Conservation (phyloP, 2,888 invertebrate genomes). For the Sphinx pinastri region DNA sequence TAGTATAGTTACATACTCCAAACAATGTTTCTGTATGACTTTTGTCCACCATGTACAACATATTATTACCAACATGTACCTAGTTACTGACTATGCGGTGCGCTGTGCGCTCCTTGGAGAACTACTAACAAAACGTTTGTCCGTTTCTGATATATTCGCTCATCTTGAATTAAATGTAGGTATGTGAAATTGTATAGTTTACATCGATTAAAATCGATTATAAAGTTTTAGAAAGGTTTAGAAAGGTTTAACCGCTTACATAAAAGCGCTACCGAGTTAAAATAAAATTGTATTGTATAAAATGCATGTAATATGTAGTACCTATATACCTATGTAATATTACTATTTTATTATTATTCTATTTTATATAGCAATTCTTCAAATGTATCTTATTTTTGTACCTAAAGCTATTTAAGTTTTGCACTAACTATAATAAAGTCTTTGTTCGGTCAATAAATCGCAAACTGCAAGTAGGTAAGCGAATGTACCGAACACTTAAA, state of each 20-base stretch:
- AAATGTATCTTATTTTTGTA: too few relatives aligned
- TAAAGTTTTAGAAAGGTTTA: background rate
- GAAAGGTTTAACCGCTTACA: slow-evolving; percentile 7
- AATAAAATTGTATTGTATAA: slow-evolving; percentile 6
- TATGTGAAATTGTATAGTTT: slow-evolving; percentile 3
- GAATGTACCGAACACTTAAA: too few relatives aligned
- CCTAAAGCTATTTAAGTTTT: too few relatives aligned
- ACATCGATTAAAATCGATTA: slow-evolving; percentile 7
- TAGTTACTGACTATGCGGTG: too few relatives aligned
- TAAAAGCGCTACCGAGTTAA: background rate
- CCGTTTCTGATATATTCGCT: slow-evolving; percentile 16
- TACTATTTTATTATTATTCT: background rate
- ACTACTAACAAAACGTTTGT: slow-evolving; percentile 2
- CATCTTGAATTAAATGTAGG: slow-evolving; percentile 4
- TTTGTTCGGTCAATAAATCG: too few relatives aligned
- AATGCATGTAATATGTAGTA: background rate
- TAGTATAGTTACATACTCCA: too few relatives aligned
- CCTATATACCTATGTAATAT: background rate
- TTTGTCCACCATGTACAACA: background rate
- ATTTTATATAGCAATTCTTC: too few relatives aligned
- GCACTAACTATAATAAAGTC: too few relatives aligned
- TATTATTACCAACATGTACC: too few relatives aligned
- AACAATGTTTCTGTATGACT: too few relatives aligned
- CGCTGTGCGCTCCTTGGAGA: background rate
- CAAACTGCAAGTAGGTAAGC: too few relatives aligned